Evolutionary conservation across 2,888 invertebrate species (phyloP).

Genomic region (Thumatha senex): DNA sequence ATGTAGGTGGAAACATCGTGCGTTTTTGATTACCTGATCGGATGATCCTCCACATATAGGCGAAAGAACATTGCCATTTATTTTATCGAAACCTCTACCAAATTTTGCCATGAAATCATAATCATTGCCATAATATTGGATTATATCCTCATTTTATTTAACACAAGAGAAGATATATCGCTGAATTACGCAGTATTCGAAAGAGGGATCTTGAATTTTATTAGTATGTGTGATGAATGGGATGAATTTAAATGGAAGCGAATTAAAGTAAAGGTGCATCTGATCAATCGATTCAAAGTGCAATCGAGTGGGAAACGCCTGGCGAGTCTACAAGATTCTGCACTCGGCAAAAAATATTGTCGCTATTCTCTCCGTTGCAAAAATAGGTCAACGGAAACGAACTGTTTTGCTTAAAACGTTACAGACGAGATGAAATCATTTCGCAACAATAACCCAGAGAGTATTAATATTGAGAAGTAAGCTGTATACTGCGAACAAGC

Average conservation of each 20-base stretch:
- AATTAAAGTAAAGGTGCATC: slow-evolving; percentile 23
- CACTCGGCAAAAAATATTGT: slow-evolving; percentile 34
- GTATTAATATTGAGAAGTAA: too few relatives aligned
- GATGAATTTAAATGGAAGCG: slow-evolving; percentile 18
- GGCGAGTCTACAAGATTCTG: slow-evolving; percentile 41
- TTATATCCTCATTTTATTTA: too few relatives aligned
- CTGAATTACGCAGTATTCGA: too few relatives aligned
- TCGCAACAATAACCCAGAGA: not conserved
- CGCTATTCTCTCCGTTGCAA: not conserved
- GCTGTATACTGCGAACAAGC: too few relatives aligned
- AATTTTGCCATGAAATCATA: too few relatives aligned
- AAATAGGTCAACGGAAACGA: slow-evolving; percentile 20
- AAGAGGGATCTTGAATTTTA: not conserved
- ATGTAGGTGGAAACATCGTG: too few relatives aligned
- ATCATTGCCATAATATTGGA: too few relatives aligned
- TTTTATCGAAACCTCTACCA: too few relatives aligned
- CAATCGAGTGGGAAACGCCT: slow-evolving; percentile 29
- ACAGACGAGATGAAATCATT: slow-evolving; percentile 11
- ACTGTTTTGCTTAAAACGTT: slow-evolving; percentile 20
- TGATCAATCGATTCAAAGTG: slow-evolving; percentile 31
- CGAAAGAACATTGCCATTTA: too few relatives aligned
- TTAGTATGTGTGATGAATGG: not conserved
- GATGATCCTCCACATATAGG: too few relatives aligned
- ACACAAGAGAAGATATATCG: too few relatives aligned
- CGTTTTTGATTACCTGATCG: too few relatives aligned